A percentile compares a stretch with the other conserved stretches of the same genome.
phyloP scores from a whole-genome alignment of 2,888 invertebrate species.

The Homarus gammarus region DNA sequence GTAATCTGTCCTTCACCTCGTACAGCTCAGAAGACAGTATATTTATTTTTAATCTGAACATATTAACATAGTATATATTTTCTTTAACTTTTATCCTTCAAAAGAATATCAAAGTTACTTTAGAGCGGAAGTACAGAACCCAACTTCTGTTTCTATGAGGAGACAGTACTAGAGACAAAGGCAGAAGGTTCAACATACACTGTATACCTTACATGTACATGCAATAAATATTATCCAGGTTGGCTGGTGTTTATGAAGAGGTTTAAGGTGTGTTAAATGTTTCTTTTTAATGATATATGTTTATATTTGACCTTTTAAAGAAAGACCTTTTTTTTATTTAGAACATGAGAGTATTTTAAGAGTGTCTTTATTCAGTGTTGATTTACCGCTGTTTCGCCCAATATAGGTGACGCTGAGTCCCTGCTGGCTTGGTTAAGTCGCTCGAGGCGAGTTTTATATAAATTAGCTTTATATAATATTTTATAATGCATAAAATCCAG shows the following conservation, averaged over 20 bases:
- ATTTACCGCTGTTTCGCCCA: neutral
- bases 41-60: too few species aligned
- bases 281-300: neutral
- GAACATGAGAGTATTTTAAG: neutral
- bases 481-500: neutral
- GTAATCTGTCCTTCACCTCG: too few species aligned
- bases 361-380: neutral
- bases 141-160: too few species aligned
- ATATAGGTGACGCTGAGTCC: neutral
- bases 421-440: neutral
- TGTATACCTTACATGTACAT: conserved; percentile 29
- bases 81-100: too few species aligned
- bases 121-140: neutral
- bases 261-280: conserved; percentile 23
- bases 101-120: too few species aligned
- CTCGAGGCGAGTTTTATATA: neutral
- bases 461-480: neutral
- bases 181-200: neutral
- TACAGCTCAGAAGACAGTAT: too few species aligned
- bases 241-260: conserved; percentile 31
- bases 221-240: conserved; percentile 51
- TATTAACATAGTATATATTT: too few species aligned
- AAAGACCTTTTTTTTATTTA: neutral
- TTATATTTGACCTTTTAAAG: conserved; percentile 1
- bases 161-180: neutral